phyloP scores from a whole-genome alignment of 1,140 invertebrate species.

The Zaprionus vittiger region DNA sequence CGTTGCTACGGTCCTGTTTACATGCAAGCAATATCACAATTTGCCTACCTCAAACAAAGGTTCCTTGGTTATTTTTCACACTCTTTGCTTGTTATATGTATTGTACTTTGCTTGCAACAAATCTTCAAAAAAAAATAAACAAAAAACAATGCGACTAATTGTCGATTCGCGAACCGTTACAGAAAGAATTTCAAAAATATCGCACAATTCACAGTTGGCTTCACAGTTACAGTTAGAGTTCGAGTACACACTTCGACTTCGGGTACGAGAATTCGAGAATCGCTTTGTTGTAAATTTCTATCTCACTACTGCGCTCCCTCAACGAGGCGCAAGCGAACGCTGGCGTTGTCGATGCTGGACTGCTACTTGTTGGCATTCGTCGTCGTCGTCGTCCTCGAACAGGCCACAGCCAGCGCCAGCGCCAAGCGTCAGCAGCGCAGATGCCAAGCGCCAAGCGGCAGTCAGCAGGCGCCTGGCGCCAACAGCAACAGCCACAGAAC shows the following conservation, averaged over 20 bases:
- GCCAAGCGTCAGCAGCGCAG: conserved; percentile 17
- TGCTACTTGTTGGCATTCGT: conserved; percentile 67
- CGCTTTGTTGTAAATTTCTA: conserved; percentile 15
- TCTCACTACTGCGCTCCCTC: conserved; percentile 34
- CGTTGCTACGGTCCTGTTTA: too few relatives aligned
- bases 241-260: not conserved
- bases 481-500: conserved; percentile 15
- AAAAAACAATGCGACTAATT: not conserved
- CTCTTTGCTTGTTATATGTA: not conserved
- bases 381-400: conserved; percentile 31
- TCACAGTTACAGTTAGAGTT: not conserved
- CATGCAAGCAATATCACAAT: not conserved
- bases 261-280: conserved; percentile 1
- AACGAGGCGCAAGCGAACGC: conserved; percentile 53
- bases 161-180: conserved; percentile 2
- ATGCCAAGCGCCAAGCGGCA: conserved; percentile 35
- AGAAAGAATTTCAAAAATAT: not conserved
- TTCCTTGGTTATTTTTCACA: not conserved
- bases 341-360: conserved; percentile 66
- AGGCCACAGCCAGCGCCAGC: conserved; percentile 37
- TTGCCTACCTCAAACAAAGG: not conserved
- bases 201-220: conserved; percentile 12
- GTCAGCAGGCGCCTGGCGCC: conserved; percentile 4
- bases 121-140: not conserved
- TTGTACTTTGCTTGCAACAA: not conserved